phyloP scores from a whole-genome alignment of 2,888 invertebrate species.

The Eucriotettix oculatus region DNA sequence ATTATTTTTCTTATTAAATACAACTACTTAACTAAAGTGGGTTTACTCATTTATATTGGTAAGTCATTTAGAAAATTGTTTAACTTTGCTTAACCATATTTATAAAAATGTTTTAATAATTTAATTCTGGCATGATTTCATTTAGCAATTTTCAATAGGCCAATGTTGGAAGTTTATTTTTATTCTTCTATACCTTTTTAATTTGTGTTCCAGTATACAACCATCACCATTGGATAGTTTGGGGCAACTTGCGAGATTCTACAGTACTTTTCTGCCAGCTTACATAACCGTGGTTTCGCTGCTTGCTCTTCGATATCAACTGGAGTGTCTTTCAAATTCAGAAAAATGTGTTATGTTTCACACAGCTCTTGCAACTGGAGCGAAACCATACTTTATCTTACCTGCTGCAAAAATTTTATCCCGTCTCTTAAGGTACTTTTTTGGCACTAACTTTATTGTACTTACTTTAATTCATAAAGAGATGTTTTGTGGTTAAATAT shows the following conservation, averaged over 20 bases:
- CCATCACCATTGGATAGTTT: constrained; percentile 39
- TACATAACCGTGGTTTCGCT: constrained; percentile 48
- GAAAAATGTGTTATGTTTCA: constrained; percentile 33
- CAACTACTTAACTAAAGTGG: no score
- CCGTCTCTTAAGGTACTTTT: constrained; percentile 28
- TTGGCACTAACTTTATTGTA: no score
- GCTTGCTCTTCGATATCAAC: constrained; percentile 38
- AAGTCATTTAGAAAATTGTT: no score
- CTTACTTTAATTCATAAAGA: no score
- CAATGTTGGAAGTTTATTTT: background rate
- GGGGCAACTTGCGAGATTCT: constrained; percentile 48
- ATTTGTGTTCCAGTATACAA: constrained; percentile 30
- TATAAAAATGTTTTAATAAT: background rate
- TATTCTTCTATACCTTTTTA: background rate
- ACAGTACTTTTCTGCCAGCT: constrained; percentile 43
- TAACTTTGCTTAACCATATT: background rate
- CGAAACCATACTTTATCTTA: constrained; percentile 38
- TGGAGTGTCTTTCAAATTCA: constrained; percentile 23
- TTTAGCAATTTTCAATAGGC: background rate
- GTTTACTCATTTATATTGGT: no score
- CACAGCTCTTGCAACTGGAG: constrained; percentile 38
- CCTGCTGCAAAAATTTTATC: constrained; percentile 32
- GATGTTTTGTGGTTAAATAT: no score
- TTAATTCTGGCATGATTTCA: background rate
- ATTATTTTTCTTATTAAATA: no score